Evolutionary conservation across 2,113 vertebrate genomes (phyloP).

Genomic region (Pluvianellus socialis): DNA sequence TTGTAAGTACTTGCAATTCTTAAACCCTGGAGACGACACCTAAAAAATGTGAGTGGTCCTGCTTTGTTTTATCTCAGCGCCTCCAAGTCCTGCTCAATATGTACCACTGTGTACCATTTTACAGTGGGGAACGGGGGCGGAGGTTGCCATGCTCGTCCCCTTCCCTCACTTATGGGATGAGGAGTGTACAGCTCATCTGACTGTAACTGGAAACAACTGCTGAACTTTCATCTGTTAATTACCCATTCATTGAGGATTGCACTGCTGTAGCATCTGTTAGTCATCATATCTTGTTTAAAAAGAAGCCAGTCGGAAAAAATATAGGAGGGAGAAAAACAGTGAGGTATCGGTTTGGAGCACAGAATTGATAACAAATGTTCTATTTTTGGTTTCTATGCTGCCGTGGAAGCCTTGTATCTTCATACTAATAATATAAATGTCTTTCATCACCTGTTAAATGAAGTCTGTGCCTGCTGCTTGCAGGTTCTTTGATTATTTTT

Average conservation of each 20-base stretch:
- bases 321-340: not conserved
- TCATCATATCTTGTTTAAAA: constrained; percentile 27
- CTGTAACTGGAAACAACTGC: constrained; percentile 23
- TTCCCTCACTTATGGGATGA: not conserved
- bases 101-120: not conserved
- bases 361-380: constrained; percentile 47
- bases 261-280: constrained; percentile 48
- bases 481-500: constrained; percentile 43
- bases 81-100: accelerated
- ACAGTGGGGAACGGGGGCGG: not conserved
- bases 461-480: constrained; percentile 5
- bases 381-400: constrained; percentile 40
- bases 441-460: constrained; percentile 48
- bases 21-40: not conserved
- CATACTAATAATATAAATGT: not conserved
- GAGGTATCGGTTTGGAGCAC: not conserved
- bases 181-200: not conserved
- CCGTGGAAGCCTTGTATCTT: not conserved
- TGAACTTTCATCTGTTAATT: constrained; percentile 51
- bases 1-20: not conserved
- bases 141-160: not conserved
- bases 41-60: not conserved
- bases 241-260: not conserved
- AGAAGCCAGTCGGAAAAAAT: constrained; percentile 21
- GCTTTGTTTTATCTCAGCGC: not conserved